Evolutionary conservation across 2,888 invertebrate genomes (phyloP), one percentile per base, ranked within the genome.

Genomic region (Drosophila borealis): DNA sequence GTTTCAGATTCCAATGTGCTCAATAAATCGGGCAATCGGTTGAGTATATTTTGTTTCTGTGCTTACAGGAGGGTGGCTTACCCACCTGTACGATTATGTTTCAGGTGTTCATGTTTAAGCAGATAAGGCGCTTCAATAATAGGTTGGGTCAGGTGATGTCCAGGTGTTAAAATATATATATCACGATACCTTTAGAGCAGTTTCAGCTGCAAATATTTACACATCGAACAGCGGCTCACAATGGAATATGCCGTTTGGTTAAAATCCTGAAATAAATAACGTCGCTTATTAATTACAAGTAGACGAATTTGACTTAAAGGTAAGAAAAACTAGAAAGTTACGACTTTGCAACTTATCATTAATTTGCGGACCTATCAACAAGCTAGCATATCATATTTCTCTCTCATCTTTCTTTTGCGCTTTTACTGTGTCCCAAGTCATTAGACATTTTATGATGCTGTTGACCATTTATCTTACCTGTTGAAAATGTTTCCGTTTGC

Each of bases 1-100:
- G 14, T 11, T 10, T 6, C n/a, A 17, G 33, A 46, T n/a, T 29
- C 19, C 10, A 6, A 17, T 60, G 50, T 5, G 21, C 25, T 37
- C 44, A 37, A 25, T 19, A 14, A 61, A 42, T 49, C n/a, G 45
- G 46, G 36, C 44, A 64, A 63, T 63, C 14, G 54, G 13, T n/a
- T 34, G 19, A 8, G 14, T 21, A 13, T n/a, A 3, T 14, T 14
- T 10, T 17, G 11, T 19, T 14, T 11, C 9, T 29, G n/a, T 9
- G 11, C 49, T 9, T 25, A 48, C 10, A 17, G 33, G 1, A 19
- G n/a, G n/a, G 29, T 1, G 13, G 39, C 56, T 33, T 14, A 29
- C 21, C 42, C 77, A 60, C n/a, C 53, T 75, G 66, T 34, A 8
- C n/a, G 70, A 65, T 69, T 51, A 36, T 64, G 45, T 57, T 55